A percentile compares a stretch with the other conserved stretches of the same genome.
phyloP scores from a whole-genome alignment of 2,113 vertebrate species.

The Thamnaconus septentrionalis region DNA sequence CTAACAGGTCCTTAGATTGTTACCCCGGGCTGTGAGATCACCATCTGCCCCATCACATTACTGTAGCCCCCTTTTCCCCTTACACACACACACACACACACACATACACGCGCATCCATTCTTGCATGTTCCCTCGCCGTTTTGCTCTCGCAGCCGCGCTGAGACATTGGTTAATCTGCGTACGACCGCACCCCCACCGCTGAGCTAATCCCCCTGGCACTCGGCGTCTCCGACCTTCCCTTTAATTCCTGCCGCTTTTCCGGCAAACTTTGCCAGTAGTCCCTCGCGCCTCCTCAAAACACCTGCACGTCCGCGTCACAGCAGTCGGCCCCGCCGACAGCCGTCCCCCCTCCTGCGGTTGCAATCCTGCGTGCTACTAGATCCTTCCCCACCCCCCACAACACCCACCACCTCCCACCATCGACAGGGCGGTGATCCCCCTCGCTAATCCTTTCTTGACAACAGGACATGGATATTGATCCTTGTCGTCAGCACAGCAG shows the following conservation, averaged over 20 bases:
- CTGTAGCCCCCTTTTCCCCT: slow-evolving; percentile 27
- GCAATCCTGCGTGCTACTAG: slow-evolving; percentile 24
- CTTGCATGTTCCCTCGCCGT: slow-evolving; percentile 5
- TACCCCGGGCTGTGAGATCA: slow-evolving; percentile 52
- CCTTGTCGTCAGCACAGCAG: slow-evolving; percentile 9
- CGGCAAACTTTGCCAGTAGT: slow-evolving; percentile 7
- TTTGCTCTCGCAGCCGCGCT: slow-evolving; percentile 17
- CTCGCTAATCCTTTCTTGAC: slow-evolving; percentile 62
- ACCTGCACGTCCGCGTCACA: slow-evolving; percentile 1
- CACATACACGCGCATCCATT: slow-evolving; percentile 10
- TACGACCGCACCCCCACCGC: slow-evolving; percentile 39
- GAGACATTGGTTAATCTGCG: slow-evolving; percentile 62
- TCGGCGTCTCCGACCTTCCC: slow-evolving; percentile 39
- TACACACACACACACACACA: slow-evolving; percentile 4
- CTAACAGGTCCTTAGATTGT: slow-evolving; percentile 63
- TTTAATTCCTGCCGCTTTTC: slow-evolving; percentile 16
- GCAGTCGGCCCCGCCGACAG: neutral
- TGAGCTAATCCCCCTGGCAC: slow-evolving; percentile 53
- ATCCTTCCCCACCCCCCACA: slow-evolving; percentile 28
- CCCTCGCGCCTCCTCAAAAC: neutral
- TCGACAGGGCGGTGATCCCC: slow-evolving; percentile 52
- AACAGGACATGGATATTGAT: slow-evolving; percentile 29
- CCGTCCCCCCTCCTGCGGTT: slow-evolving; percentile 8
- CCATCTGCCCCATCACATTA: slow-evolving; percentile 69
- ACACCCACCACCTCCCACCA: neutral